phyloP scores from a whole-genome alignment of 2,113 vertebrate genomes.

The Macrotis lagotis region DNA sequence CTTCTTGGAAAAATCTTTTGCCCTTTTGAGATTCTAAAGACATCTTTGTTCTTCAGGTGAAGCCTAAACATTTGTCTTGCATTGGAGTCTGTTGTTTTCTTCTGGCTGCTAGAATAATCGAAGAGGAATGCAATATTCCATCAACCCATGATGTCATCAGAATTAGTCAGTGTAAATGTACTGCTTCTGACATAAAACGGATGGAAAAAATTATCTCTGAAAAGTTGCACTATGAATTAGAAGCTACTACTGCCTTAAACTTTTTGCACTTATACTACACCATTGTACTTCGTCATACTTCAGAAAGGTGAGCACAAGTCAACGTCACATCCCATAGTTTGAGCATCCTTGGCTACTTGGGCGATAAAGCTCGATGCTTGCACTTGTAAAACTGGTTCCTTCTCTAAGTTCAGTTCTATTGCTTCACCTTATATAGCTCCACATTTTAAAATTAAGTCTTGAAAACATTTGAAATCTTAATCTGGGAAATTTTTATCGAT shows the following conservation, averaged over 20 bases:
- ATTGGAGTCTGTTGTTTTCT: constrained; percentile 96
- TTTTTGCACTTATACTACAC: constrained; percentile 97
- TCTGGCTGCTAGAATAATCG: constrained; percentile 90
- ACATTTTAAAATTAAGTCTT: background rate
- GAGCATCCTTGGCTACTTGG: background rate
- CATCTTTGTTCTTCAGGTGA: constrained; percentile 85
- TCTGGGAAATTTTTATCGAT: background rate
- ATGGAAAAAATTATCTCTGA: constrained; percentile 98
- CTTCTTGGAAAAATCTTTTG: background rate
- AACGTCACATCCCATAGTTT: constrained; percentile 1
- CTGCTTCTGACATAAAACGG: constrained; percentile 93
- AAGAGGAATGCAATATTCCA: constrained; percentile 92
- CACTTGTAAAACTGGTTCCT: background rate
- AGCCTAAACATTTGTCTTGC: constrained; percentile 97
- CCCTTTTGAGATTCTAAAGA: accelerated
- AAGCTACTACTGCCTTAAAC: constrained; percentile 97
- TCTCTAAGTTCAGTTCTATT: background rate
- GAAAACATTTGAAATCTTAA: background rate
- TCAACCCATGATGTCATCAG: constrained; percentile 94
- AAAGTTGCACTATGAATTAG: constrained; percentile 95
- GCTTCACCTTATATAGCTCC: background rate
- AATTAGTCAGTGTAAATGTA: constrained; percentile 97
- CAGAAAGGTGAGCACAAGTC: constrained; percentile 88
- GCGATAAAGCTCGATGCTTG: background rate
- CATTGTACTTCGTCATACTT: constrained; percentile 89